Conservation (phyloP, 2,113 vertebrate species). For the Chascanopsetta lugubris region DNA sequence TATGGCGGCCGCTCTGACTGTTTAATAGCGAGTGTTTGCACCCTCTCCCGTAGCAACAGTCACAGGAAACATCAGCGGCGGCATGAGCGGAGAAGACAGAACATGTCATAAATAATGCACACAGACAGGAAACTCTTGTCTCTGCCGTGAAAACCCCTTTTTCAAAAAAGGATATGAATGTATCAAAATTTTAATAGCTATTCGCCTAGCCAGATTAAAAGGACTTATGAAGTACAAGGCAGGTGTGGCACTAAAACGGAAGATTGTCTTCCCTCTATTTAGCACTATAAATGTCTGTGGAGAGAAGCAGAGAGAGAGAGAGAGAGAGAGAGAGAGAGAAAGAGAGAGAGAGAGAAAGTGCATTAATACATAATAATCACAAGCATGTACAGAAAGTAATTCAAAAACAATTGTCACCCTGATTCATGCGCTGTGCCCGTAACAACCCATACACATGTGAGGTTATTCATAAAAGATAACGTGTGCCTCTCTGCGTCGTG, state of each 20-base stretch:
- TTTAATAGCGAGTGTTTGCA: background rate
- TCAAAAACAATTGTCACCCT: background rate
- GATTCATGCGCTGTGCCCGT: background rate
- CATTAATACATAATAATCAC: slow-evolving; percentile 18
- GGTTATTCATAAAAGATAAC: background rate
- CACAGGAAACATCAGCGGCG: slow-evolving; percentile 42
- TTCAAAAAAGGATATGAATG: slow-evolving; percentile 99
- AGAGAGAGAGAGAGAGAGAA: slow-evolving; percentile 2
- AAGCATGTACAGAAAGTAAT: background rate
- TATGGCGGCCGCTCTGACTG: background rate
- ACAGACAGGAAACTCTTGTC: slow-evolving; percentile 49
- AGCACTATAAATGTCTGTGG: slow-evolving; percentile 99
- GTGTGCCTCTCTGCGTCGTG: background rate
- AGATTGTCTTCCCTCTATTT: slow-evolving; percentile 99
- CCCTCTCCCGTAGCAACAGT: slow-evolving; percentile 21
- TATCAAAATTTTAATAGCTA: slow-evolving; percentile 99
- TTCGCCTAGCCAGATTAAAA: slow-evolving; percentile 95
- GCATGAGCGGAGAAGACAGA: slow-evolving; percentile 34
- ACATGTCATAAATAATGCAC: slow-evolving; percentile 67
- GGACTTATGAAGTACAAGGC: slow-evolving; percentile 99
- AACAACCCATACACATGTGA: background rate
- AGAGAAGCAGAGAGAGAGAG: slow-evolving; percentile 73
- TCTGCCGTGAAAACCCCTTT: slow-evolving; percentile 52
- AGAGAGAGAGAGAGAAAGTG: slow-evolving; percentile 6
- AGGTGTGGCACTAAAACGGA: slow-evolving; percentile 99